Percentiles rank a stretch among this genome's conserved stretches.
These are phyloP conservation scores for Indri indri DNA, from an alignment of 2,113 vertebrate species.

Conservation along the genomic window DNA sequence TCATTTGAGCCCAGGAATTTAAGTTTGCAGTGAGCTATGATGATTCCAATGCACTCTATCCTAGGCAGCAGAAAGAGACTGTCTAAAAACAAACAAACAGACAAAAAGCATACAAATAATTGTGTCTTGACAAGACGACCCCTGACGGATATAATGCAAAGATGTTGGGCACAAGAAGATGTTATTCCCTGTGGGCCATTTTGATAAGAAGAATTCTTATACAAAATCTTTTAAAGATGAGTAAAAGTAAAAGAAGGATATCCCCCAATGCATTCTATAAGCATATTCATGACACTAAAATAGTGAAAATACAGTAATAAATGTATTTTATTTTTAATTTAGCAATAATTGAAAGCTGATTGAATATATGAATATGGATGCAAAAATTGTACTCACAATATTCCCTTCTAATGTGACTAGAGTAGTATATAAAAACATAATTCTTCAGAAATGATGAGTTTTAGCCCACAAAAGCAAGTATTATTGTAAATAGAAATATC, in stretches of 20 bases:
- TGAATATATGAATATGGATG: neutral
- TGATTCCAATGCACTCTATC: no score
- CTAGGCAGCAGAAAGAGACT: no score
- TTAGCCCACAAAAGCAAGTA: neutral
- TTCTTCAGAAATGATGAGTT: neutral
- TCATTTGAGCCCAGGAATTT: no score
- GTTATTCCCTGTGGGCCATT: neutral
- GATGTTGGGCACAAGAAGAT: neutral
- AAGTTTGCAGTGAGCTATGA: no score
- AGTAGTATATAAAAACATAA: neutral
- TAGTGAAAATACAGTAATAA: neutral
- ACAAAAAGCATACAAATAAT: neutral
- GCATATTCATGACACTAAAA: neutral
- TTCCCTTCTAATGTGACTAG: neutral
- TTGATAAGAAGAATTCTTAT: neutral
- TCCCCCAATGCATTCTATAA: neutral
- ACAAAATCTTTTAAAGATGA: neutral
- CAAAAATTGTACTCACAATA: neutral
- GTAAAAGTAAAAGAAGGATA: neutral
- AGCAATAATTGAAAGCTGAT: neutral
- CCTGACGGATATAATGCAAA: no score
- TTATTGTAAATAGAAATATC: neutral
- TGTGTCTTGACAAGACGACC: neutral
- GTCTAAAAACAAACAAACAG: no score
- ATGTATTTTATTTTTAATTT: no score